Conservation (phyloP, 2,797 vertebrate species). For the Acestrorhynchus altus region DNA sequence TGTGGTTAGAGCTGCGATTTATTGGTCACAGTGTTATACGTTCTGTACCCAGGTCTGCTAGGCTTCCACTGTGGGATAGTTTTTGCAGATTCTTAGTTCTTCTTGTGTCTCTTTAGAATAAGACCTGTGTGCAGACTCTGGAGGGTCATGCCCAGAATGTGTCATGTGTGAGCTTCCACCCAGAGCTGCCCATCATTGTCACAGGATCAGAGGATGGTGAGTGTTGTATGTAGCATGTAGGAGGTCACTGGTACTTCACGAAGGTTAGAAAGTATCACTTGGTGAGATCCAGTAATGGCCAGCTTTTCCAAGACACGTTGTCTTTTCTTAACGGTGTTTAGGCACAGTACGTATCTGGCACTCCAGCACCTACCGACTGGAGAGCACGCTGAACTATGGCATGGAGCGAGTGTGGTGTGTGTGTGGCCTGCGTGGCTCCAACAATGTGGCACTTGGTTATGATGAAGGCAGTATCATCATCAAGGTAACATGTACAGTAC, state of each 20-base stretch:
- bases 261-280: neutral
- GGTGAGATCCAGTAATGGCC: neutral
- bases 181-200: conserved; percentile 96
- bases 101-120: conserved; percentile 82
- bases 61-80: too few relatives aligned
- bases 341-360: conserved; percentile 98
- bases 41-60: too few relatives aligned
- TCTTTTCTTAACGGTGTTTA: conserved; percentile 59
- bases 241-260: neutral
- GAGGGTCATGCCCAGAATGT: conserved; percentile 98
- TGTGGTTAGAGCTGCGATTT: too few relatives aligned
- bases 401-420: conserved; percentile 99
- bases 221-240: conserved; percentile 39
- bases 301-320: neutral
- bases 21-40: too few relatives aligned
- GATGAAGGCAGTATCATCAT: conserved; percentile 99
- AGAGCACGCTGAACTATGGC: conserved; percentile 96
- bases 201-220: conserved; percentile 97
- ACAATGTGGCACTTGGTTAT: conserved; percentile 94
- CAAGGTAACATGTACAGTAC: conserved; percentile 79
- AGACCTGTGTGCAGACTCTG: conserved; percentile 96
- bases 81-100: neutral
- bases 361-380: conserved; percentile 94
- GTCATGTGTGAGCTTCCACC: conserved; percentile 97
- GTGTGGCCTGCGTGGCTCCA: conserved; percentile 92